Evolutionary conservation across 1,140 invertebrate species (phyloP).

Genomic region (Pectinophora gossypiella): DNA sequence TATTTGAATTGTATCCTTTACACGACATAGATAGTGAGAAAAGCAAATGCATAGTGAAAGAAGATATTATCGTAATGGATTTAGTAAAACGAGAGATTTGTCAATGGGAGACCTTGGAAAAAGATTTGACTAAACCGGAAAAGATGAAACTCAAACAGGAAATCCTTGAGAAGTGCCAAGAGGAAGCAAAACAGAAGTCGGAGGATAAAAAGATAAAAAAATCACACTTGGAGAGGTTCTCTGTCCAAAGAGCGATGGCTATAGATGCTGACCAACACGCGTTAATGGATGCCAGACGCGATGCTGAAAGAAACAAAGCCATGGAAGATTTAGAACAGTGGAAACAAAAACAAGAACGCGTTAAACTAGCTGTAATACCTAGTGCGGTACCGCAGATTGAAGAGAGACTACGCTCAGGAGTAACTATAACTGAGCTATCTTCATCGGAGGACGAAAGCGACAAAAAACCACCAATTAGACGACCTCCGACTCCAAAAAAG

Average conservation of each 20-base stretch:
- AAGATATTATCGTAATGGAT: conserved; percentile 77
- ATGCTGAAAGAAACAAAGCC: conserved; percentile 77
- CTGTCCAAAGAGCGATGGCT: conserved; percentile 79
- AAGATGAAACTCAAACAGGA: conserved; percentile 72
- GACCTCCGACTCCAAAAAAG: conserved; percentile 10
- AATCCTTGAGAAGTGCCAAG: conserved; percentile 75
- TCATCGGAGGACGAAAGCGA: conserved; percentile 5
- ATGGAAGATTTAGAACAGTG: conserved; percentile 82
- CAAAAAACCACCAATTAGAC: conserved; percentile 11
- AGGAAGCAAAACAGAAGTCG: conserved; percentile 69
- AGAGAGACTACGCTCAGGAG: not conserved
- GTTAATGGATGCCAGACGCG: conserved; percentile 76
- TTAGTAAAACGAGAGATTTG: conserved; percentile 74
- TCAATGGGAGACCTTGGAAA: conserved; percentile 78
- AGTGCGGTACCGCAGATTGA: not conserved
- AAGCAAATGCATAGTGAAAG: conserved; percentile 77
- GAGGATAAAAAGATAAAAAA: conserved; percentile 71
- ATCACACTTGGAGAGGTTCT: conserved; percentile 69
- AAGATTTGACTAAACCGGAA: conserved; percentile 70
- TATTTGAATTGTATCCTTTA: conserved; percentile 81
- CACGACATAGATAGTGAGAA: conserved; percentile 74
- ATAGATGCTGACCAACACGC: conserved; percentile 74
- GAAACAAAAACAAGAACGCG: conserved; percentile 49
- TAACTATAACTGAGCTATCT: not conserved
- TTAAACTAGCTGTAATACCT: not conserved